Conservation (phyloP, 2,797 vertebrate genomes). For the Danio aesculapii region DNA sequence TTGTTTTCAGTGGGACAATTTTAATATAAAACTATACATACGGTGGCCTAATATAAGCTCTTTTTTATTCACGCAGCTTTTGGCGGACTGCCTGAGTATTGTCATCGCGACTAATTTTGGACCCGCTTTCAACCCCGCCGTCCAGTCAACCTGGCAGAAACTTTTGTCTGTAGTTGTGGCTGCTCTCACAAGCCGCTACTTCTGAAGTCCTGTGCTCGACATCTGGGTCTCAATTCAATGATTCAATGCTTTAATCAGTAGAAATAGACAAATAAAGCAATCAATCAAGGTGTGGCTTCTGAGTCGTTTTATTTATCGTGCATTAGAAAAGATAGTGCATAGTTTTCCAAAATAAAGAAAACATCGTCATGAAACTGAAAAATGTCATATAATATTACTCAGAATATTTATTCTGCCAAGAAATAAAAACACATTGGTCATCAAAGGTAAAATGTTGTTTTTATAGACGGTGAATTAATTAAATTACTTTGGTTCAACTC, state of each 20-base stretch:
- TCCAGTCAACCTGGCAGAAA: conserved; percentile 74
- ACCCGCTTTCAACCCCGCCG: conserved; percentile 66
- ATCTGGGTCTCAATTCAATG: not conserved
- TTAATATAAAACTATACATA: no score
- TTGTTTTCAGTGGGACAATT: no score
- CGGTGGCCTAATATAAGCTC: not conserved
- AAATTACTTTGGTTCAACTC: no score
- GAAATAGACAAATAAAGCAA: no score
- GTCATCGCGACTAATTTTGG: conserved; percentile 67
- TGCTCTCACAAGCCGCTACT: conserved; percentile 73
- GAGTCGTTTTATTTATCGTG: conserved; percentile 1
- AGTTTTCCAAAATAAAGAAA: no score
- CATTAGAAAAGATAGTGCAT: no score
- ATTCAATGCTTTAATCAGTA: not conserved
- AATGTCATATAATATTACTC: no score
- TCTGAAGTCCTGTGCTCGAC: conserved; percentile 57
- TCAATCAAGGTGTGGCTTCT: not conserved
- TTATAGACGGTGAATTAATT: no score
- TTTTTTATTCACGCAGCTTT: conserved; percentile 63
- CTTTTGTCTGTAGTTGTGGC: conserved; percentile 69
- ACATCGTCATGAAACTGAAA: no score
- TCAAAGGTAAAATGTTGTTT: no score
- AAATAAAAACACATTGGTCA: no score
- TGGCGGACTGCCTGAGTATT: conserved; percentile 71
- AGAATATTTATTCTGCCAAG: no score